These are phyloP conservation scores for Harlomillsia oculata DNA, from an alignment of 1,140 invertebrate genomes.

Conservation along the genomic window DNA sequence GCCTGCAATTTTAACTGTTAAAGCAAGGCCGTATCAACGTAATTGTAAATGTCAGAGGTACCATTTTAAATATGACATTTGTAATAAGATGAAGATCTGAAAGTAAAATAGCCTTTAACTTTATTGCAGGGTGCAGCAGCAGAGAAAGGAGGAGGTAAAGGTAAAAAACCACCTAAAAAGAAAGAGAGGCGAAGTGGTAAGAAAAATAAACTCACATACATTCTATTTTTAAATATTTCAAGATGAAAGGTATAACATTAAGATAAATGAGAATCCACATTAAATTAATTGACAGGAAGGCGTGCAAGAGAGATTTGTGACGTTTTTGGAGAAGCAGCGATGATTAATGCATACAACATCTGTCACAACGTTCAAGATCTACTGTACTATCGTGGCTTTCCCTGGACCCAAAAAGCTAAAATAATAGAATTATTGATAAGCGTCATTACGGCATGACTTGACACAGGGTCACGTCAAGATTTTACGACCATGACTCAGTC, in stretches of 20 bases:
- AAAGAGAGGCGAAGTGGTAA: slow-evolving; percentile 16
- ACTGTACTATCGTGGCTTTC: slow-evolving; percentile 63
- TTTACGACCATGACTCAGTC: too few species aligned
- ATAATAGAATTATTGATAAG: too few species aligned
- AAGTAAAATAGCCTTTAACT: too few species aligned
- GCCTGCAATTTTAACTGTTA: too few species aligned
- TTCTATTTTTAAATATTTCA: background rate
- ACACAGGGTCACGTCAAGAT: too few species aligned
- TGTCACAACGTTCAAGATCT: slow-evolving; percentile 80
- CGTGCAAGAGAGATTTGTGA: slow-evolving; percentile 32
- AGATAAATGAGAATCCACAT: background rate
- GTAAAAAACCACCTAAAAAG: slow-evolving; percentile 44
- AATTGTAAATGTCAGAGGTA: too few species aligned
- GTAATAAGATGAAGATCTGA: too few species aligned
- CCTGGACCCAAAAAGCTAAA: slow-evolving; percentile 76
- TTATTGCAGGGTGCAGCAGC: too few species aligned
- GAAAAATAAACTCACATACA: background rate
- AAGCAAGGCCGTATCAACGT: too few species aligned
- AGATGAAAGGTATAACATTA: background rate
- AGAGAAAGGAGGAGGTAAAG: slow-evolving; percentile 44
- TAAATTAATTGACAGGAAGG: slow-evolving; percentile 14
- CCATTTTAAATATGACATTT: too few species aligned
- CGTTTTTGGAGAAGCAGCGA: slow-evolving; percentile 45
- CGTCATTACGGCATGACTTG: too few species aligned
- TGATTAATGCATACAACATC: slow-evolving; percentile 78